Percentiles rank a stretch among this genome's conserved stretches.
Evolutionary conservation across 1,140 invertebrate species (phyloP).

Genomic region (Drosophila sulfurigaster): DNA sequence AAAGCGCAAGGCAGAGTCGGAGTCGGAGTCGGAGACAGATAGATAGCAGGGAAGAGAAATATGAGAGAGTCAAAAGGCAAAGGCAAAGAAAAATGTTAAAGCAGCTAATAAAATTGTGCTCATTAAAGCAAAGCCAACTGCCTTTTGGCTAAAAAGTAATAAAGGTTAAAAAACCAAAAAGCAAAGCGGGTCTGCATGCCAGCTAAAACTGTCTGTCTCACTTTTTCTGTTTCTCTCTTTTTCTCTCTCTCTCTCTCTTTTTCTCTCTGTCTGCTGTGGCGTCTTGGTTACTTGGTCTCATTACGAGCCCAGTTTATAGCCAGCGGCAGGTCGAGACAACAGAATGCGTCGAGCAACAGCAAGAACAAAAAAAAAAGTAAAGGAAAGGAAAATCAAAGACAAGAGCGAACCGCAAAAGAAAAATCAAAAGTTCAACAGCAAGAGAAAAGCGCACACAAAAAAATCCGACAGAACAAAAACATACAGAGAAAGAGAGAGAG

Average conservation of each 20-base stretch:
- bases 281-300: slow-evolving; percentile 41
- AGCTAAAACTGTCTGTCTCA: background rate
- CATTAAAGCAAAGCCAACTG: slow-evolving; percentile 78
- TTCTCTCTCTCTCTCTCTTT: background rate
- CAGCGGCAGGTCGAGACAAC: slow-evolving; percentile 36
- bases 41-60: background rate
- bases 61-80: slow-evolving; percentile 10
- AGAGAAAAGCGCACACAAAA: too few relatives aligned
- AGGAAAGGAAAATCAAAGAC: slow-evolving; percentile 70
- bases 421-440: slow-evolving; percentile 64
- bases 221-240: too few relatives aligned
- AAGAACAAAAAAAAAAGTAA: slow-evolving; percentile 43
- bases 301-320: slow-evolving; percentile 48
- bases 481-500: background rate
- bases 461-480: slow-evolving; percentile 12
- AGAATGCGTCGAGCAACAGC: slow-evolving; percentile 25
- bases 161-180: slow-evolving; percentile 72
- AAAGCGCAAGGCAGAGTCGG: background rate
- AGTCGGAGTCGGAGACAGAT: background rate
- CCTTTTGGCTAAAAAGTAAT: slow-evolving; percentile 68
- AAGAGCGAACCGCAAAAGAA: slow-evolving; percentile 71
- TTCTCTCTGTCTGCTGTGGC: background rate
- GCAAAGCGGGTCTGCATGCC: slow-evolving; percentile 11
- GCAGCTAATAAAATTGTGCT: slow-evolving; percentile 76
- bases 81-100: slow-evolving; percentile 56